A percentile compares a stretch with the other conserved stretches of the same genome.
phyloP scores from a whole-genome alignment of 30 jellyfish, hydroid and myxozoan genomes.

The Sanderia malayensis region DNA sequence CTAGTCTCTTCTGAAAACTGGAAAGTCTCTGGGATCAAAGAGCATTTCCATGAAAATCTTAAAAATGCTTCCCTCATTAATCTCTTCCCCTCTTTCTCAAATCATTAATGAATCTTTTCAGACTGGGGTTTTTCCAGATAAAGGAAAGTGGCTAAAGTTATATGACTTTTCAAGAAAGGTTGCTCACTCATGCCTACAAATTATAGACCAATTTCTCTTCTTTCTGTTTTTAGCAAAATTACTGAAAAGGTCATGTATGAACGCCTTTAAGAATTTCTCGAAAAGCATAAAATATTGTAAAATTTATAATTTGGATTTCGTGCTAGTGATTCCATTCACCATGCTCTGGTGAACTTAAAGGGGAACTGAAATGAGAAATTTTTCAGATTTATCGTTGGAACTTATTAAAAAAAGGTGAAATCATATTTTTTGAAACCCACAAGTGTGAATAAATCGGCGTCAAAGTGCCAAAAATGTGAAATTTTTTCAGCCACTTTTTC shows the following conservation, averaged over 20 bases:
- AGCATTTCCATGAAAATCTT: constrained; percentile 23
- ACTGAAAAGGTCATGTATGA: constrained; percentile 46
- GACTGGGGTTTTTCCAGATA: constrained; percentile 31
- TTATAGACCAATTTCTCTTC: constrained; percentile 53
- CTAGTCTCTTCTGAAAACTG: constrained; percentile 2
- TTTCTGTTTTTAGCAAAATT: too few species aligned
- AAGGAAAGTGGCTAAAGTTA: constrained; percentile 40
- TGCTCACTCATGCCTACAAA: constrained; percentile 19
- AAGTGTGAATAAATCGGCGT: too few species aligned
- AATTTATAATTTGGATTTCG: constrained; percentile 50
- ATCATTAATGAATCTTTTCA: constrained; percentile 29
- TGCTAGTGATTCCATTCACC: constrained; percentile 40
- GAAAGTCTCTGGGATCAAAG: constrained; percentile 29
- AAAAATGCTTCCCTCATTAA: background rate
- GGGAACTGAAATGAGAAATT: too few species aligned
- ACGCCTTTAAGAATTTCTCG: constrained; percentile 34
- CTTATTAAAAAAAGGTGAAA: too few species aligned
- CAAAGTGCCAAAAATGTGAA: too few species aligned
- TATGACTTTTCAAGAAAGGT: constrained; percentile 44
- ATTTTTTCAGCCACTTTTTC: too few species aligned
- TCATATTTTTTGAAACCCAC: too few species aligned
- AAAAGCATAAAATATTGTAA: constrained; percentile 20
- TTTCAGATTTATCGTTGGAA: too few species aligned
- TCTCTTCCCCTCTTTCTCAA: constrained; percentile 22
- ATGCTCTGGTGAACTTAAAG: too few species aligned